Base-by-base conservation (phyloP, 2,888 invertebrate species). In the Ochropacha duplaris region DNA sequence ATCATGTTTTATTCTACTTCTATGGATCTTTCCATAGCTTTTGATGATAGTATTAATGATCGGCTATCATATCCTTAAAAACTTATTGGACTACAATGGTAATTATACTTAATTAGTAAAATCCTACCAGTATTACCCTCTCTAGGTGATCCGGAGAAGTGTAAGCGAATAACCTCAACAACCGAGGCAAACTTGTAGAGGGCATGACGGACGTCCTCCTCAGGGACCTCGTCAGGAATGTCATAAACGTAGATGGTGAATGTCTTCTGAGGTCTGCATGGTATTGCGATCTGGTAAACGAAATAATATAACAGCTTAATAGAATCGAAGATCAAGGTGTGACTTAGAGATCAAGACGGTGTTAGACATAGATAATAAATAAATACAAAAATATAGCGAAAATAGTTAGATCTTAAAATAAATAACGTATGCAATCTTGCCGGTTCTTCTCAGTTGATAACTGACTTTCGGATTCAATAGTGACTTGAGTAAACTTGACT, bases 181-280 rank as follows among this genome's bases (percentile, higher is more conserved):
- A 97, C 95, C 1, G 96, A 96, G 58, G 94, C 94, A 82, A 95
- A 96, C 88, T 96, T 95, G 90, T 96, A 97, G 66, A 96, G 93
- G n/a, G 96, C 95, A 78, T 96, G 96, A 49, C 97, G 94, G 24
- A 97, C 95, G 83, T 97, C 97, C 71, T 97, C 97, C 77, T 97
- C 96, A 0, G 97, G 97, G 24, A 97, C 92, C 78, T 97, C 97
- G 71, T 96, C 96, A 0, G 97, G 97, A 54, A 97, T 95, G 80
- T 97, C 97, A 76, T 96, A 94, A 52, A 97, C 96, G 84, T 96
- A 95, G 65, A 97, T 93, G 6, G 96, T 96, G 83, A 97, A 97
- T n/a, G 96, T 97, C 90, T 96, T 97, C 79, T 97, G 96, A 0
- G 97, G 97, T 72, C 97, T 94, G 83, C 97, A 97, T 4, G 97